phyloP scores from a whole-genome alignment of 2,888 invertebrate genomes.

The Tenthredo scrophulariae region DNA sequence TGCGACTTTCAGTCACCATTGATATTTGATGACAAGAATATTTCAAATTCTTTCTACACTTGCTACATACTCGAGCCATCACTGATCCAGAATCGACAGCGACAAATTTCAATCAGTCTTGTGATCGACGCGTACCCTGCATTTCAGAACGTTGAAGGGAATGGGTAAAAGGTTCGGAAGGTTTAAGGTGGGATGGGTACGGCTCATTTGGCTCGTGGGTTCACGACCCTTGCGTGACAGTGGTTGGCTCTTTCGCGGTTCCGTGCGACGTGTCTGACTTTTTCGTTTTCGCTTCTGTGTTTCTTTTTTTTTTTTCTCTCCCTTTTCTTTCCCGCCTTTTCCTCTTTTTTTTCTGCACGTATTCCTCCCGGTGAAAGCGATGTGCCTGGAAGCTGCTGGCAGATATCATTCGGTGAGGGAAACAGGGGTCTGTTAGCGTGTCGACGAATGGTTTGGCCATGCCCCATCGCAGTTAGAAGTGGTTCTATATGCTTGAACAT shows the following conservation, averaged over 20 bases:
- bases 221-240: conserved; percentile 30
- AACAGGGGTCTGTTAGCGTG: conserved; percentile 34
- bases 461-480: conserved; percentile 23
- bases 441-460: conserved; percentile 15
- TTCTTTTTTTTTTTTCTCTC: background rate
- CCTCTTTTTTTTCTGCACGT: background rate
- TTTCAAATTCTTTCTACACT: background rate
- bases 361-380: conserved; percentile 4
- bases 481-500: conserved; percentile 23
- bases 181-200: background rate
- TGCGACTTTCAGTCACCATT: background rate
- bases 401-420: conserved; percentile 29
- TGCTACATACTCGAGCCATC: background rate
- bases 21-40: background rate
- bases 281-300: background rate
- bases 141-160: background rate
- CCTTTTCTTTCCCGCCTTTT: background rate
- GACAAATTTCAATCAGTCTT: conserved; percentile 17
- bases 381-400: conserved; percentile 24
- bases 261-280: conserved; percentile 26
- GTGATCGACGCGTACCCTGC: conserved; percentile 3
- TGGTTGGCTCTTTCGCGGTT: conserved; percentile 17
- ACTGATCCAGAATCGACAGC: too few relatives aligned
- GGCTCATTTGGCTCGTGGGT: conserved; percentile 33
- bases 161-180: conserved; percentile 19